Evolutionary conservation across 2,888 invertebrate species (phyloP).

Genomic region (Callyntrura guangdongensis): DNA sequence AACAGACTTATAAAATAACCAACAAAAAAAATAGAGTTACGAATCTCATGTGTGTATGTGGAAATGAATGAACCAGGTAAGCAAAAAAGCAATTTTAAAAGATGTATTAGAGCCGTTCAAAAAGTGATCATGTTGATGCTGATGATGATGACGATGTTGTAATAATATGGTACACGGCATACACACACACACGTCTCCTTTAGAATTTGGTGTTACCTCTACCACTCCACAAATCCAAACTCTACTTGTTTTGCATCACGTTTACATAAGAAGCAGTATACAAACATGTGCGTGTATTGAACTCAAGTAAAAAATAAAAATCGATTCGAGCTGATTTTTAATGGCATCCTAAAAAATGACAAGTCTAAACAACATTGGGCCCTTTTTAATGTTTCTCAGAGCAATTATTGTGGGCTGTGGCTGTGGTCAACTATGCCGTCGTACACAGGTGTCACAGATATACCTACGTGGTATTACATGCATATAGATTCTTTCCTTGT

Average conservation of each 20-base stretch:
- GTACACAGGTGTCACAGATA: neutral
- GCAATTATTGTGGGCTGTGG: slow-evolving; percentile 62
- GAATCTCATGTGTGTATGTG: neutral
- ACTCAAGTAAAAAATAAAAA: neutral
- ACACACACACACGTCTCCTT: neutral
- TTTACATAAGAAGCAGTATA: neutral
- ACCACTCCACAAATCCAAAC: neutral
- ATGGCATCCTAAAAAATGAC: slow-evolving; percentile 40
- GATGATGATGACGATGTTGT: neutral
- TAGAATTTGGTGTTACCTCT: neutral
- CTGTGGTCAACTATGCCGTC: slow-evolving; percentile 38
- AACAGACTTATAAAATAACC: neutral
- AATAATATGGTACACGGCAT: neutral
- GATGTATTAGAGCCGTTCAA: neutral
- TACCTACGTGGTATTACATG: neutral
- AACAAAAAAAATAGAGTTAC: neutral
- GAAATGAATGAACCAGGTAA: slow-evolving; percentile 50
- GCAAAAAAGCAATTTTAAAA: neutral
- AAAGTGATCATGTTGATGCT: neutral
- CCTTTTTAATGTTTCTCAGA: slow-evolving; percentile 48
- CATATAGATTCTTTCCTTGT: neutral
- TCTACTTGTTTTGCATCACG: neutral
- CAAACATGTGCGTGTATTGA: neutral
- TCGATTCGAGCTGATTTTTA: slow-evolving; percentile 25
- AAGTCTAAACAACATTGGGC: slow-evolving; percentile 18